A percentile compares a stretch with the other conserved stretches of the same genome.
Conservation (phyloP, 2,888 invertebrate genomes). For the Leptinotarsa peninsularis region DNA sequence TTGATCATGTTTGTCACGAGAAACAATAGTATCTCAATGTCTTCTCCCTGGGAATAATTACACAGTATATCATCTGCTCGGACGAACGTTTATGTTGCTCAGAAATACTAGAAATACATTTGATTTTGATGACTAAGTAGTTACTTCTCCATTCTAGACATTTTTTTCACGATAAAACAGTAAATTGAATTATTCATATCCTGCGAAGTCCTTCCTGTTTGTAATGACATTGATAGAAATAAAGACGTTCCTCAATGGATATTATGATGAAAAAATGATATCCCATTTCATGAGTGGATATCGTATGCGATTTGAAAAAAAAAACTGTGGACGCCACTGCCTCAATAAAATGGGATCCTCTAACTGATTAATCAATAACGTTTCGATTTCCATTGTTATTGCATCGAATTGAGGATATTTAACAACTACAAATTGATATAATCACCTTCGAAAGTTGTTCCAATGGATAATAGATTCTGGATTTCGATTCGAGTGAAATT, state of each 20-base stretch:
- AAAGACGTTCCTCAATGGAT: too few species aligned
- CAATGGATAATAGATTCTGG: constrained; percentile 3
- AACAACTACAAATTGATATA: background rate
- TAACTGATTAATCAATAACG: background rate
- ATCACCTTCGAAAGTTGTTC: background rate
- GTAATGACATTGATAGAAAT: too few species aligned
- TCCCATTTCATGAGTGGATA: too few species aligned
- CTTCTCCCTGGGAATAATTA: too few species aligned
- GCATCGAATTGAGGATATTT: constrained; percentile 10
- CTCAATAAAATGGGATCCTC: background rate
- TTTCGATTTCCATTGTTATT: constrained; percentile 4
- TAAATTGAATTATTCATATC: too few species aligned
- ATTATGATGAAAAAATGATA: too few species aligned
- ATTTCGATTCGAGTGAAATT: background rate
- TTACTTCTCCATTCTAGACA: background rate
- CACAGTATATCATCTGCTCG: too few species aligned
- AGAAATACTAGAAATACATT: too few species aligned
- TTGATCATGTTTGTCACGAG: too few species aligned
- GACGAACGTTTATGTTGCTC: too few species aligned
- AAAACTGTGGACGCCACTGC: background rate
- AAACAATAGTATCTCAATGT: too few species aligned
- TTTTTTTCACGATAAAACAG: background rate
- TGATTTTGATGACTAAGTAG: background rate
- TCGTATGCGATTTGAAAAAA: background rate
- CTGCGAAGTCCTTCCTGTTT: too few species aligned